These are phyloP conservation scores for Dicerorhinus sumatrensis DNA, from an alignment of 2,113 vertebrate species.

Conservation along the genomic window DNA sequence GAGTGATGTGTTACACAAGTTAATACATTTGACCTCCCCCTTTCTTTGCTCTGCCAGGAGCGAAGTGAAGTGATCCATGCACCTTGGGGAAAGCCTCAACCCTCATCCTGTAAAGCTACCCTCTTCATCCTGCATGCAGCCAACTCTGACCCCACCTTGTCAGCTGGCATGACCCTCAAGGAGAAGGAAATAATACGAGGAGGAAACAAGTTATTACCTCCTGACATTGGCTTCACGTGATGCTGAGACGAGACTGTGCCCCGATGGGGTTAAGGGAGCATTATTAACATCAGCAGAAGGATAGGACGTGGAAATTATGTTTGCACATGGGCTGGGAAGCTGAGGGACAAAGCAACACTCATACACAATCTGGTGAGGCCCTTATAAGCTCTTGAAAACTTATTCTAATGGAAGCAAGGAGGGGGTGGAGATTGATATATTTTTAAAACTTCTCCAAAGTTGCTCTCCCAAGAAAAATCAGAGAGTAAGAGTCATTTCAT, in stretches of 20 bases:
- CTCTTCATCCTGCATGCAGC: not conserved
- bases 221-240: not conserved
- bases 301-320: not conserved
- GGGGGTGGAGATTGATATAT: not conserved
- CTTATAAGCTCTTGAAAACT: not conserved
- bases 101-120: not conserved
- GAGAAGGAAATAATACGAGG: not conserved
- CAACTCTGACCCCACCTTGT: not conserved
- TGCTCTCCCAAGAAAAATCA: not conserved
- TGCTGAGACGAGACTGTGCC: not conserved
- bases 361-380: accelerated
- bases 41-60: not conserved
- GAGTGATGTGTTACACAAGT: accelerated
- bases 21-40: not conserved
- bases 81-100: not conserved
- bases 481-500: not conserved
- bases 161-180: not conserved
- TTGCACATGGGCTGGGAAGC: not conserved
- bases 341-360: accelerated
- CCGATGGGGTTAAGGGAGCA: not conserved
- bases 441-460: slow-evolving; percentile 25
- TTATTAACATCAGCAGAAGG: not conserved
- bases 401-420: not conserved
- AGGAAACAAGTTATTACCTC: not conserved
- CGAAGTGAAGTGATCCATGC: not conserved